These are phyloP conservation scores for Sebastes nivosus DNA, from an alignment of 2,797 vertebrate genomes.

Conservation along the genomic window DNA sequence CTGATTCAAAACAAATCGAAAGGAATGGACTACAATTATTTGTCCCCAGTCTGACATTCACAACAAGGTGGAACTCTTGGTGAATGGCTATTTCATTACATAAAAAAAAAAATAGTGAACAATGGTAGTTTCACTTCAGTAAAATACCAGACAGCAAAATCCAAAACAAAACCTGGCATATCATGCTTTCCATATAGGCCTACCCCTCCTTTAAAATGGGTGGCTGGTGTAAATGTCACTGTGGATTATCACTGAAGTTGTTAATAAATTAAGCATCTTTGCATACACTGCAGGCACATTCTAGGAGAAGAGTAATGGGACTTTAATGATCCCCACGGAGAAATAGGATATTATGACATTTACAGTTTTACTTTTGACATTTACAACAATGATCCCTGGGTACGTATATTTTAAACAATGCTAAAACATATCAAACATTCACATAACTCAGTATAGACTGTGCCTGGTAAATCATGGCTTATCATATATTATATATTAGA, in stretches of 20 bases:
- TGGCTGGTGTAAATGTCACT: constrained; percentile 52
- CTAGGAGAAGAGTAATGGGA: constrained; percentile 38
- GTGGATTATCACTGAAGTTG: constrained; percentile 43
- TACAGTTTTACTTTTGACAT: constrained; percentile 59
- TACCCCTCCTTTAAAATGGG: neutral
- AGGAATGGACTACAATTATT: neutral
- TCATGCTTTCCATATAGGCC: neutral
- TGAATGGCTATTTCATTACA: neutral
- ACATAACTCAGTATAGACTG: neutral
- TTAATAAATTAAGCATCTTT: constrained; percentile 42
- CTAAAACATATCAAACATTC: constrained; percentile 3
- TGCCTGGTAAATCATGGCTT: constrained; percentile 23
- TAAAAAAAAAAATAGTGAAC: neutral
- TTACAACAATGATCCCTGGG: constrained; percentile 26
- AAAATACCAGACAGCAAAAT: neutral
- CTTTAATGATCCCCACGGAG: constrained; percentile 53
- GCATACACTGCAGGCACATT: constrained; percentile 22
- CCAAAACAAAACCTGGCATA: neutral
- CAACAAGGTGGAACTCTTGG: neutral
- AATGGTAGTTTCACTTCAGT: neutral
- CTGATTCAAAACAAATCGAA: neutral
- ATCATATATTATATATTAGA: constrained; percentile 44
- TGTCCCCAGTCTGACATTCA: neutral
- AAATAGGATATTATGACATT: constrained; percentile 52
- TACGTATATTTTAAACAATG: constrained; percentile 6